A percentile compares a stretch with the other conserved stretches of the same genome.
Evolutionary conservation across 2,113 vertebrate species (phyloP).

Genomic region (Sus scrofa): DNA sequence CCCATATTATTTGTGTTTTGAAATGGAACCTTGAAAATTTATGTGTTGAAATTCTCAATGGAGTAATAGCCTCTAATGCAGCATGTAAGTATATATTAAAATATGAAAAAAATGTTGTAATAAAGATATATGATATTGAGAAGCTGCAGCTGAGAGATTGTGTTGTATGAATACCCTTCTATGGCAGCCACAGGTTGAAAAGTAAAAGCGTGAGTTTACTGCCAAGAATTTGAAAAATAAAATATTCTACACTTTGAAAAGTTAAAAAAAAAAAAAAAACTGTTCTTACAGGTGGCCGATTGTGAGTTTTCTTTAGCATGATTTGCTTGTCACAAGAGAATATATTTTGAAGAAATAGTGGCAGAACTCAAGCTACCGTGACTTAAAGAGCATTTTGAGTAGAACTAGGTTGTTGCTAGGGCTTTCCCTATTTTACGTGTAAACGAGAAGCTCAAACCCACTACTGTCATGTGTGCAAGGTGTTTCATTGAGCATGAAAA

Average conservation of each 20-base stretch:
- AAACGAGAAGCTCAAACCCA: conserved; percentile 8
- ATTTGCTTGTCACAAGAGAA: background rate
- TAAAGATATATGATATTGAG: conserved; percentile 54
- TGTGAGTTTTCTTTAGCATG: background rate
- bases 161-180: conserved; percentile 37
- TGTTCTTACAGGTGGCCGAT: conserved; percentile 51
- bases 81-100: conserved; percentile 9
- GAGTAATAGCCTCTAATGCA: background rate
- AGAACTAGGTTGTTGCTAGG: conserved; percentile 9
- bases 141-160: conserved; percentile 40
- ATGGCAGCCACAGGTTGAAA: background rate
- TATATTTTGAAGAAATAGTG: background rate
- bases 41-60: background rate
- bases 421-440: conserved; percentile 19
- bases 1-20: conserved; percentile 50
- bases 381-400: background rate
- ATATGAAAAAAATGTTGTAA: conserved; percentile 55
- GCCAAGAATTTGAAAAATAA: conserved; percentile 53
- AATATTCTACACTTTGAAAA: conserved; percentile 58
- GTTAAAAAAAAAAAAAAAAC: conserved; percentile 17
- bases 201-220: background rate
- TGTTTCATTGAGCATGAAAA: conserved; percentile 72
- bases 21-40: conserved; percentile 31
- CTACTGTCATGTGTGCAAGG: conserved; percentile 6
- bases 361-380: background rate